phyloP scores from a whole-genome alignment of 2,888 invertebrate species.

The Micropterix aruncella region DNA sequence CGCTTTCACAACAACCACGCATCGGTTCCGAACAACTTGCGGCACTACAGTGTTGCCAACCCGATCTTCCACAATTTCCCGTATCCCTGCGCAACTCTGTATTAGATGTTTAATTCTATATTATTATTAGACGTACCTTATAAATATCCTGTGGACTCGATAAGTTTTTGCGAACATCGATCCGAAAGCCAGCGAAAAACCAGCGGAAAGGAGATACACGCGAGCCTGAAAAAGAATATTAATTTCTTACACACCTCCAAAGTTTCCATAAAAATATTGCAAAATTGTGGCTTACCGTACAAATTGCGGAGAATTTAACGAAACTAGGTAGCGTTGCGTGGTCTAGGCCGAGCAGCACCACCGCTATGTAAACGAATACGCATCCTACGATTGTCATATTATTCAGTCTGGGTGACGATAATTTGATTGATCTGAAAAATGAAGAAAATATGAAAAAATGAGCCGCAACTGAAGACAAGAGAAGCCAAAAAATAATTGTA shows the following conservation, averaged over 20 bases:
- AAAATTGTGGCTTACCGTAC: conserved; percentile 64
- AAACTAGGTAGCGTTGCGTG: conserved; percentile 59
- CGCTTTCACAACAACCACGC: too few species aligned
- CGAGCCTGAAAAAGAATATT: conserved; percentile 47
- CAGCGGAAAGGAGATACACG: conserved; percentile 78
- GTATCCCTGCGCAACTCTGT: too few species aligned
- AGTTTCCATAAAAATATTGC: too few species aligned
- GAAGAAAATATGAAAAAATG: too few species aligned
- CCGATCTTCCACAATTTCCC: not conserved
- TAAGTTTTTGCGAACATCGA: conserved; percentile 94
- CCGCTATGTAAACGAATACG: conserved; percentile 78
- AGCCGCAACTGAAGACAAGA: too few species aligned
- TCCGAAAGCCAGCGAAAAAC: conserved; percentile 84
- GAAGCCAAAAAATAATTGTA: too few species aligned
- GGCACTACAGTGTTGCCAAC: too few species aligned
- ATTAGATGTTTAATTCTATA: not conserved
- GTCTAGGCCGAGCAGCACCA: conserved; percentile 75
- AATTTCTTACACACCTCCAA: too few species aligned
- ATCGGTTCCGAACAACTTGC: too few species aligned
- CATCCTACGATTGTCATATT: conserved; percentile 87
- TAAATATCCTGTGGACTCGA: conserved; percentile 82
- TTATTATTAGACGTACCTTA: conserved; percentile 28
- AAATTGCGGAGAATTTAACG: conserved; percentile 65
- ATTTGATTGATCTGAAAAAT: conserved; percentile 72
- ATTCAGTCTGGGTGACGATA: conserved; percentile 83